phyloP scores from a whole-genome alignment of 2,888 invertebrate species.

The Antheraea assamensis region DNA sequence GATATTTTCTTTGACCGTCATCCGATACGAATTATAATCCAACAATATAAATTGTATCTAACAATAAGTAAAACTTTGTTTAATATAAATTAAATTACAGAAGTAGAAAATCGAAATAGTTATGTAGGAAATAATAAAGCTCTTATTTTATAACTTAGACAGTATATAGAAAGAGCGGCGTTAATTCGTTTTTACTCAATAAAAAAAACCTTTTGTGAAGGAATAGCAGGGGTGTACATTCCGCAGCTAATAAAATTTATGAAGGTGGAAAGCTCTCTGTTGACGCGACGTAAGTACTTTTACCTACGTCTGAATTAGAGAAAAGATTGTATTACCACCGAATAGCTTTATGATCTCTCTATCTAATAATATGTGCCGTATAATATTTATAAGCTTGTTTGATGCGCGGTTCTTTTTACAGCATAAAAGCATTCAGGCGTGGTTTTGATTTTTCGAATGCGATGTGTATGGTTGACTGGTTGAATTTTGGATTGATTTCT shows the following conservation, averaged over 20 bases:
- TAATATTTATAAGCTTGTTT: background rate
- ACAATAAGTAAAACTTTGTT: too few relatives aligned
- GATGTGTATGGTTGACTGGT: background rate
- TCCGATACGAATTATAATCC: background rate
- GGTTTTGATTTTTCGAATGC: background rate
- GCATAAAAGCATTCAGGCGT: background rate
- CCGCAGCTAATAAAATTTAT: slow-evolving; percentile 20
- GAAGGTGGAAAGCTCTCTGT: slow-evolving; percentile 15
- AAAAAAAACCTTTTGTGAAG: slow-evolving; percentile 18
- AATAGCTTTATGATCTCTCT: slow-evolving; percentile 7
- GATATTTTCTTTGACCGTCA: background rate
- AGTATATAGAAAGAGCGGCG: slow-evolving; percentile 7
- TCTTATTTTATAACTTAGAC: background rate
- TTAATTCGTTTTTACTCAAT: slow-evolving; percentile 18
- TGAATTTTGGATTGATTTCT: background rate
- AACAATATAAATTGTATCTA: too few relatives aligned
- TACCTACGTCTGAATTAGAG: slow-evolving; percentile 13
- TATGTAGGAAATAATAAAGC: background rate
- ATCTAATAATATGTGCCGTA: background rate
- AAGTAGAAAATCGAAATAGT: background rate
- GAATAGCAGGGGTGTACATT: slow-evolving; percentile 14
- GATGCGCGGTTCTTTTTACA: background rate
- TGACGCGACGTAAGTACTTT: slow-evolving; percentile 7
- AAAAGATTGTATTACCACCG: slow-evolving; percentile 19
- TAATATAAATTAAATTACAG: too few relatives aligned